Percentiles rank a stretch among this genome's conserved stretches.
These are phyloP conservation scores for Lytechinus pictus DNA, from an alignment of 35 echinoderm and acorn worm genomes.

Conservation along the genomic window DNA sequence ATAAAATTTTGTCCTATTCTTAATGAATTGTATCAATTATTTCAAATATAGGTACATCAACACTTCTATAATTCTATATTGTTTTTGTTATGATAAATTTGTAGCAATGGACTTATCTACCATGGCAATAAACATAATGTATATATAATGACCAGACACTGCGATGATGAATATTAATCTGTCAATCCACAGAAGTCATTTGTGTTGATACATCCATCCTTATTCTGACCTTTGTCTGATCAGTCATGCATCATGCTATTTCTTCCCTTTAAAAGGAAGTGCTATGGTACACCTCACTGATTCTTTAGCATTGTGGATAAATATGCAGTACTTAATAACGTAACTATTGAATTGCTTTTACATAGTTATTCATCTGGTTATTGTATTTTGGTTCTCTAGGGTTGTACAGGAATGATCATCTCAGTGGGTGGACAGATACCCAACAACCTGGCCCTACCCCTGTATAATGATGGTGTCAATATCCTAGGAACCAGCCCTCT, in stretches of 20 bases:
- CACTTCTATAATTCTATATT: too few relatives aligned
- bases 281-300: neutral
- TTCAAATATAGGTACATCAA: too few relatives aligned
- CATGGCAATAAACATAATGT: neutral
- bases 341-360: too few relatives aligned
- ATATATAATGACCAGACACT: neutral
- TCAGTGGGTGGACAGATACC: conserved; percentile 97
- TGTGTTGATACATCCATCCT: neutral
- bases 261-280: neutral
- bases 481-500: conserved; percentile 91
- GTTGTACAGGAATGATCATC: conserved; percentile 75
- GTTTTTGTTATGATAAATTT: too few relatives aligned
- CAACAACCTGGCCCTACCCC: conserved; percentile 86
- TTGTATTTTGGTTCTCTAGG: conserved; percentile 42
- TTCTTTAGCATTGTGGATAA: too few relatives aligned
- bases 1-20: too few relatives aligned
- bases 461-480: conserved; percentile 85
- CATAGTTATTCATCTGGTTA: too few relatives aligned
- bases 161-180: neutral
- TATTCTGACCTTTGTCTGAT: neutral
- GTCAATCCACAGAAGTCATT: neutral
- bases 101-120: neutral
- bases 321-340: too few relatives aligned
- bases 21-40: too few relatives aligned
- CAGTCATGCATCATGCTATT: neutral